Percentiles rank a stretch among this genome's conserved stretches.
These are phyloP conservation scores for Meteorus colon DNA, from an alignment of 2,888 invertebrate genomes.

Conservation along the genomic window DNA sequence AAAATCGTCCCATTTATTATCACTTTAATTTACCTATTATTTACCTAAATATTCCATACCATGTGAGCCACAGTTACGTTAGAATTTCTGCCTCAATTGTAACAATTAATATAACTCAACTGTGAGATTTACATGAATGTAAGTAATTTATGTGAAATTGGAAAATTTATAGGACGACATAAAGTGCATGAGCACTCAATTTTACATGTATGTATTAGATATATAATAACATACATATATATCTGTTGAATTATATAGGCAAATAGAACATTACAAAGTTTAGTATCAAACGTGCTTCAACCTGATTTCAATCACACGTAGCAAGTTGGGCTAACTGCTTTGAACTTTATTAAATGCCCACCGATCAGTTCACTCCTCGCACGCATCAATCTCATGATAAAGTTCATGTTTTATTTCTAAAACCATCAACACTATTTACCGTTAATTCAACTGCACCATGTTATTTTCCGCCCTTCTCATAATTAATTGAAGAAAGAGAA, in stretches of 20 bases:
- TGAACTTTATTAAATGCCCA: constrained; percentile 42
- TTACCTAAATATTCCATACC: not conserved
- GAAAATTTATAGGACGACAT: constrained; percentile 30
- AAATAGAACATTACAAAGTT: constrained; percentile 33
- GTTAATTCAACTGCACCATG: too few species aligned
- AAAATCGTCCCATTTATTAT: too few species aligned
- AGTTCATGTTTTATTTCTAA: too few species aligned
- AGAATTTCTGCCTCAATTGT: not conserved
- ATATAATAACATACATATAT: not conserved
- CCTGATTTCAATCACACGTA: constrained; percentile 56
- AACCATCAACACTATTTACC: too few species aligned
- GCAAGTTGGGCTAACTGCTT: constrained; percentile 47
- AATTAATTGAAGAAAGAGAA: too few species aligned
- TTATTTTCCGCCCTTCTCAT: too few species aligned
- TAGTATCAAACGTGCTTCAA: constrained; percentile 47
- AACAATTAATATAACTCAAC: not conserved
- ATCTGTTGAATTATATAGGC: not conserved
- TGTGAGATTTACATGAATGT: not conserved
- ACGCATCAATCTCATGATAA: not conserved
- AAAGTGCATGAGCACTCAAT: constrained; percentile 53
- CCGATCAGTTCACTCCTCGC: constrained; percentile 1
- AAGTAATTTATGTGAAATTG: constrained; percentile 32
- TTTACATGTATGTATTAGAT: constrained; percentile 47
- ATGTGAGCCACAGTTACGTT: not conserved
- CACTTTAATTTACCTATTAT: too few species aligned